Evolutionary conservation across 2,797 vertebrate genomes (phyloP), one percentile per base, ranked within the genome.

Genomic region (Microhierax caerulescens): DNA sequence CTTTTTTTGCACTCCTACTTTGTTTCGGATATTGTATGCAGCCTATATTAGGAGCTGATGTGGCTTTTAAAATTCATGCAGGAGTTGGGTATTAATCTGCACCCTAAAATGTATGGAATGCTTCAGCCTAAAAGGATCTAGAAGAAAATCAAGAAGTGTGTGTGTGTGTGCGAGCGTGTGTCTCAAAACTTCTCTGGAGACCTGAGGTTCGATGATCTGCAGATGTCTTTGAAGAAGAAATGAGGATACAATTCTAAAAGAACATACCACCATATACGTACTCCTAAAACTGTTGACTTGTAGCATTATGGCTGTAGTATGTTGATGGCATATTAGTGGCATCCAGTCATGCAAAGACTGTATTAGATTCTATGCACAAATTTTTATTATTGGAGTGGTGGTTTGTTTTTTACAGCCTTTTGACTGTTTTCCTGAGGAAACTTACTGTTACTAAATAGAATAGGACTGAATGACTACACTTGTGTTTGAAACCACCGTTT

Each of bases 1-100:
- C 98, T 97, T 98, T 98, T 98, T 98, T 98, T 98, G 98, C 98
- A 98, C 98, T 98, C 98, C 97, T 98, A 86, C 95, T 97, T 96
- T 96, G 96, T 98, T 98, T 97, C 85, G 90, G 85, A 93, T 96
- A 90, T 97, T 96, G 96, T 97, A 95, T 96, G 96, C 97, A 96
- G 97, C 97, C 97, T 97, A 86, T 96, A 95, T 96, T 96, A 97
- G 97, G 97, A 97, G 97, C 96, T 98, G 94, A 95, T 96, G 93
- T 92, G 97, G 97, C 96, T 97, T 97, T 97, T 97, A 96, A 95
- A 97, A 97, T 97, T 97, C 95, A 96, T 93, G 91, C 95, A 97
- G 95, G 96, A 97, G 85, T 95, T 97, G 95, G 93, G 93, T 97
- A 95, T 95, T 95, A 95, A 96, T 96, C 95, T 88, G 88, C 93